Evolutionary conservation across 2,797 vertebrate genomes (phyloP), one percentile per base, ranked within the genome.

Genomic region (Hirundo rustica): DNA sequence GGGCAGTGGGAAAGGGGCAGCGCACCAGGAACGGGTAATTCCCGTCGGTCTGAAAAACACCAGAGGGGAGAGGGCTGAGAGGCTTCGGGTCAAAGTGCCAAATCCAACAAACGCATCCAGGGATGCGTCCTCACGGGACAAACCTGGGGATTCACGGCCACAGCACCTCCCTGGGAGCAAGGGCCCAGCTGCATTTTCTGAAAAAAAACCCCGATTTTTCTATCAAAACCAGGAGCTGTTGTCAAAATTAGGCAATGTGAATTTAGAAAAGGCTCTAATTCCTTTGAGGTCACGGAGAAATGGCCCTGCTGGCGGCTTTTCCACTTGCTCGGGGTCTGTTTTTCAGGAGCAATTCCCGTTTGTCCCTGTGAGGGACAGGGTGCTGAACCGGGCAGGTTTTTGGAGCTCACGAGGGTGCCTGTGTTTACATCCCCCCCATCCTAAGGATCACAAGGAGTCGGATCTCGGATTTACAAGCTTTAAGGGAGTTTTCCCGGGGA

Each of bases 21-120:
- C 0, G 50, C 27, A 25, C 4, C 38, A 38, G 84, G 73, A 74
- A 19, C 1, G 2, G 11, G 20, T 0, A 4, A 55, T 32, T 79
- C 74, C 61, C 61, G 12, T 3, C 1, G 77, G 16, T 23, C 53
- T 9, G 3, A 11, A n/a, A 21, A 66, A 22, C 82, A 29, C 5
- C 1, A 30, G 58, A 54, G 38, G 61, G 58, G 57, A 58, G 16
- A 29, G 60, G 47, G 60, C 64, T 57, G 72, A 42, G 53, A 50
- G 55, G 42, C 7, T 73, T 26, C 2, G 0, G 58, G 12, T 23
- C 48, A 13, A 25, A 60, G 74, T 0, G 12, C 44, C 30, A 66
- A 73, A 88, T 18, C 15, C n/a, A 32, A 8, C 53, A 10, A 11
- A 42, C 47, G 36, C 48, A 42, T 16, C 80, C 34, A 11, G 7